Conservation (phyloP, 2,113 vertebrate species). For the Perca schrenkii region DNA sequence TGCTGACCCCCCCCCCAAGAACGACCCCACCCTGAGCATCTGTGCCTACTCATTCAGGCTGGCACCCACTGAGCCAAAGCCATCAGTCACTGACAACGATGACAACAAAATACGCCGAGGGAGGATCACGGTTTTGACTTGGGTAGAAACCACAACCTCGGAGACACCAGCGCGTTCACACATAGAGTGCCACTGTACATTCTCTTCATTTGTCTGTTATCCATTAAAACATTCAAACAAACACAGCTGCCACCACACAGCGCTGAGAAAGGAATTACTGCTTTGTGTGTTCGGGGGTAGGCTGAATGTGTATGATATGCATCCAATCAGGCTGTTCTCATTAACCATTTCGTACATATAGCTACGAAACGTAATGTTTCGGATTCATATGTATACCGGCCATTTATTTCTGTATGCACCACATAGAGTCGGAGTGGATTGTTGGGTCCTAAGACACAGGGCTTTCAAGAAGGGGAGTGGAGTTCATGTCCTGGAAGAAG, state of each 20-base stretch:
- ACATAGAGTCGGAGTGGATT: too few species aligned
- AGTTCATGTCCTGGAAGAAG: too few species aligned
- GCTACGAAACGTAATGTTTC: too few species aligned
- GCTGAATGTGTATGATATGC: slow-evolving; percentile 2
- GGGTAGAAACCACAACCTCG: slow-evolving; percentile 64
- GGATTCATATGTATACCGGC: too few species aligned
- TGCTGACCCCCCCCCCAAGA: slow-evolving; percentile 27
- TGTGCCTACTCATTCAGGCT: slow-evolving; percentile 56
- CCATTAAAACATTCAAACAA: slow-evolving; percentile 66
- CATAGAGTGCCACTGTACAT: slow-evolving; percentile 68
- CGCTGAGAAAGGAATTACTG: not conserved
- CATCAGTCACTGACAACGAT: slow-evolving; percentile 50
- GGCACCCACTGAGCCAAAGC: slow-evolving; percentile 46
- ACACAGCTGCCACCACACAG: slow-evolving; percentile 50
- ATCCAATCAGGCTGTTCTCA: slow-evolving; percentile 3
- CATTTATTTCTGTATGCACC: too few species aligned
- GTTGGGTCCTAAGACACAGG: too few species aligned
- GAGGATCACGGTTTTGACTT: slow-evolving; percentile 48
- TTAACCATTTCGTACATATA: too few species aligned
- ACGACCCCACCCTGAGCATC: slow-evolving; percentile 32
- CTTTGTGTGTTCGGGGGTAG: slow-evolving; percentile 6
- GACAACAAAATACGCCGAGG: slow-evolving; percentile 52
- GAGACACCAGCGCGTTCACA: slow-evolving; percentile 56
- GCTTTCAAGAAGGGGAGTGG: too few species aligned
- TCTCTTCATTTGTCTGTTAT: slow-evolving; percentile 60